phyloP scores from a whole-genome alignment of 2,113 vertebrate species.

The Neopipo cinnamomea region DNA sequence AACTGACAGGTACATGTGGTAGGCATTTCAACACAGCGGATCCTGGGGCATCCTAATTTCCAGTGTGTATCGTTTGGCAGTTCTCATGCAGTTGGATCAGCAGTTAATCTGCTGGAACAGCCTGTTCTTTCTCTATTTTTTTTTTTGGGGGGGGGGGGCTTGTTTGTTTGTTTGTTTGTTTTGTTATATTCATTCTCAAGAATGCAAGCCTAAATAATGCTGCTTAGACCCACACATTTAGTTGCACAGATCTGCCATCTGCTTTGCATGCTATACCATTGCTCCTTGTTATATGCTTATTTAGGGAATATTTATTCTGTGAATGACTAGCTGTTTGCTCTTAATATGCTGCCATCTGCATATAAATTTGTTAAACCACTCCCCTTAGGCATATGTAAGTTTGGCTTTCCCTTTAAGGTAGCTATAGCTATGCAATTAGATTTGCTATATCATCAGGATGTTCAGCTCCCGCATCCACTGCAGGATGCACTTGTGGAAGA shows the following conservation, averaged over 20 bases:
- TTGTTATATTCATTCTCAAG: not conserved
- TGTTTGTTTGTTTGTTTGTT: not conserved
- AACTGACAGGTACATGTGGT: not conserved
- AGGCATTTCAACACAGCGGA: not conserved
- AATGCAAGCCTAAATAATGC: not conserved
- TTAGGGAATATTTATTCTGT: conserved; percentile 37
- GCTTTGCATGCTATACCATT: conserved; percentile 22
- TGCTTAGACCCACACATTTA: not conserved
- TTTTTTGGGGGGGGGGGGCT: not conserved
- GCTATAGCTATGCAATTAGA: not conserved
- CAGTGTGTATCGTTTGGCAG: accelerated
- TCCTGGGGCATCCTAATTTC: not conserved
- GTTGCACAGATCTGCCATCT: conserved; percentile 30
- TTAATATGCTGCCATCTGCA: conserved; percentile 50
- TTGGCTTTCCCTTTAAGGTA: conserved; percentile 46
- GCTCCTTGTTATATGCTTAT: conserved; percentile 16
- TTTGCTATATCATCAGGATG: not conserved
- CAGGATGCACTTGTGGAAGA: not conserved
- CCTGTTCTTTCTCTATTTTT: not conserved
- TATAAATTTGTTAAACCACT: conserved; percentile 65
- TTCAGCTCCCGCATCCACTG: not conserved
- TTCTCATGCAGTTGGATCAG: not conserved
- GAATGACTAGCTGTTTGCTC: conserved; percentile 51
- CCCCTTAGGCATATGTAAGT: conserved; percentile 37
- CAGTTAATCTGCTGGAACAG: not conserved